Evolutionary conservation across 2,888 invertebrate species (phyloP).

Genomic region (Petrolisthes manimaculis): DNA sequence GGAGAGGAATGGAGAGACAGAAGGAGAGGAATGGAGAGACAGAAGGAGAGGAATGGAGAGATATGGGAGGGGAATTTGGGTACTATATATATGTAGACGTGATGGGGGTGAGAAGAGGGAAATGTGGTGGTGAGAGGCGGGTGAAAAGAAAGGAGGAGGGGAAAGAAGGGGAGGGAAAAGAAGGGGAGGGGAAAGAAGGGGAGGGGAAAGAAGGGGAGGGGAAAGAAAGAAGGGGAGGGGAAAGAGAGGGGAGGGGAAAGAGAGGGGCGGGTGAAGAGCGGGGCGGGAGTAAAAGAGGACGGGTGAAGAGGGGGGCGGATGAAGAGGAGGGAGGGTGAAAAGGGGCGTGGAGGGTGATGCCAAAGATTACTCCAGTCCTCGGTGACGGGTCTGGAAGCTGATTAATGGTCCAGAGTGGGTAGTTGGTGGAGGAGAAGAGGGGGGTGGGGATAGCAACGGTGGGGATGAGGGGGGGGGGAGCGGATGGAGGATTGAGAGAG

Average conservation of each 20-base stretch:
- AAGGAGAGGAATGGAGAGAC: neutral
- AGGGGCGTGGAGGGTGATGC: conserved; percentile 38
- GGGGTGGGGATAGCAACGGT: conserved; percentile 16
- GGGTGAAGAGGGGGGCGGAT: too few species aligned
- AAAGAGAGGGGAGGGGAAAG: neutral
- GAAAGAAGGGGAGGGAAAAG: neutral
- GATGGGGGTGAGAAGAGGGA: neutral
- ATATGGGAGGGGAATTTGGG: neutral
- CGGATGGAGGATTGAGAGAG: neutral
- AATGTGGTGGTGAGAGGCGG: neutral
- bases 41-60: neutral
- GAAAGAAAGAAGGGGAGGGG: neutral
- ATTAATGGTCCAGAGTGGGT: conserved; percentile 29
- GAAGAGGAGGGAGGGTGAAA: conserved; percentile 5
- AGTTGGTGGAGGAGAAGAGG: conserved; percentile 13
- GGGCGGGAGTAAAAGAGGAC: too few species aligned
- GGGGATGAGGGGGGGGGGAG: neutral
- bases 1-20: neutral
- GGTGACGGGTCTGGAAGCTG: conserved; percentile 47
- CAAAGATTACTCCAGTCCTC: conserved; percentile 44
- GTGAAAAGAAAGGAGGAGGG: neutral
- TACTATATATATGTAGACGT: neutral
- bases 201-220: too few species aligned
- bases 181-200: conserved; percentile 12
- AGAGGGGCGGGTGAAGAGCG: too few species aligned